A percentile compares a stretch with the other conserved stretches of the same genome.
Conservation (phyloP, 2,113 vertebrate genomes). For the Psettodes erumei region DNA sequence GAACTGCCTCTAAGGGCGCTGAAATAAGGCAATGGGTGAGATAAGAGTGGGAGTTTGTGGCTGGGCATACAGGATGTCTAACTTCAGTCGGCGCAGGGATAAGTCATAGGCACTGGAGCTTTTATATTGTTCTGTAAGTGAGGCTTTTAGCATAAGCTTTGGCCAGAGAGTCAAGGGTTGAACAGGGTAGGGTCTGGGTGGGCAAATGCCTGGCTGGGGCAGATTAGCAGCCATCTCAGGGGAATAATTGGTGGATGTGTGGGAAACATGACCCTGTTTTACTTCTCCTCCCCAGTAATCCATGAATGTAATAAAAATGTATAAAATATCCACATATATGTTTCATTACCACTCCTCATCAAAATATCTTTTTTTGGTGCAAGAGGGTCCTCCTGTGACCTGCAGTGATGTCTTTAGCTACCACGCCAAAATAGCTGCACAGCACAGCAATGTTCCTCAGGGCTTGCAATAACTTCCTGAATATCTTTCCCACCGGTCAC, state of each 20-base stretch:
- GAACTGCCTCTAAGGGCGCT: constrained; percentile 49
- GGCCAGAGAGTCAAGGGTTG: constrained; percentile 33
- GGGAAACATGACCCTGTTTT: constrained; percentile 73
- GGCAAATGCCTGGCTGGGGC: constrained; percentile 69
- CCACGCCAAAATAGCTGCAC: background rate
- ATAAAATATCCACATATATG: background rate
- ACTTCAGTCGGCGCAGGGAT: constrained; percentile 41
- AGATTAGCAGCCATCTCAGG: constrained; percentile 85
- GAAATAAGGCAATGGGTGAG: constrained; percentile 58
- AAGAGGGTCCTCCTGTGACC: background rate
- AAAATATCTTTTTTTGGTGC: background rate
- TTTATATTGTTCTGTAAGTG: constrained; percentile 56
- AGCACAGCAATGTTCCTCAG: background rate
- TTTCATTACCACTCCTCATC: background rate
- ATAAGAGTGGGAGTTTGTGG: constrained; percentile 53
- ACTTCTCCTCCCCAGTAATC: constrained; percentile 80
- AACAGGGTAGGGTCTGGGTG: constrained; percentile 61
- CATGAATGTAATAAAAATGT: constrained; percentile 27
- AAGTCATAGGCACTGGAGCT: constrained; percentile 49
- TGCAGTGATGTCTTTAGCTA: constrained; percentile 10
- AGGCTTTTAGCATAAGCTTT: constrained; percentile 53
- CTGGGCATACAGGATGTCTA: constrained; percentile 42
- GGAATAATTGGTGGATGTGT: constrained; percentile 73
- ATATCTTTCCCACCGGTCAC: constrained; percentile 77
- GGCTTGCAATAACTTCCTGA: constrained; percentile 45